Base-by-base conservation (phyloP, 64 coral and sea anemone genomes). In the Platygyra sinensis region DNA sequence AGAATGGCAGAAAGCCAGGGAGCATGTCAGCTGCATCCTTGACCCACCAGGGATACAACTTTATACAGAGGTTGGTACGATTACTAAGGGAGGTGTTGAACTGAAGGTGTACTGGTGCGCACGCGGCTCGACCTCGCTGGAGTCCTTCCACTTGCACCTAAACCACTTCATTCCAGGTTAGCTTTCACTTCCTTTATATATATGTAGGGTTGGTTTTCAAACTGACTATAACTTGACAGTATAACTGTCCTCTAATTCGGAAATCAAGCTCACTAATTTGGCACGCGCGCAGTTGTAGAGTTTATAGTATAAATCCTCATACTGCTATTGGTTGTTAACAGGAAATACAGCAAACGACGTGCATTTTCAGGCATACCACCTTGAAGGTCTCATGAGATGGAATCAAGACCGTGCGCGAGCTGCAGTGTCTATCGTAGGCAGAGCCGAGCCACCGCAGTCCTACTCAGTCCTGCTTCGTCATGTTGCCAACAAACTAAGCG, bases 161-260 rank as follows among this genome's bases (percentile, higher is more conserved):
- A 77, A 94, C 69, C 55, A 49, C 75, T 89, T 94, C 74, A 85
- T 94, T 51, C 92, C 92, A 80, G 92, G 92, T 94, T 27, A 28
- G 67, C 2, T 71, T 71, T 71, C 20, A 52, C 10, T 52, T 4
- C 10, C 50, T 52, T 5, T 52, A 10, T 52, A 52, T 52, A 5
- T 52, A 10, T 10, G 4, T 52, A 4, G 10, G 10, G 50, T 52
- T 5, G 50, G 10, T 52, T 52, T 52, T 10, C 10, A 52, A 10
- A 52, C n/a, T n/a, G n/a, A 52, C 4, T 52, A 52, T 52, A 52
- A 52, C 50, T n/a, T n/a, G n/a, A n/a, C n/a, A n/a, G n/a, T n/a
- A n/a, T n/a, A n/a, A n/a, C n/a, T n/a, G n/a, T n/a, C n/a, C n/a
- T n/a, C n/a, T n/a, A n/a, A n/a, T n/a, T n/a, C n/a, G n/a, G n/a